phyloP scores from a whole-genome alignment of 2,113 vertebrate genomes.

The Malurus alboscapulatus region DNA sequence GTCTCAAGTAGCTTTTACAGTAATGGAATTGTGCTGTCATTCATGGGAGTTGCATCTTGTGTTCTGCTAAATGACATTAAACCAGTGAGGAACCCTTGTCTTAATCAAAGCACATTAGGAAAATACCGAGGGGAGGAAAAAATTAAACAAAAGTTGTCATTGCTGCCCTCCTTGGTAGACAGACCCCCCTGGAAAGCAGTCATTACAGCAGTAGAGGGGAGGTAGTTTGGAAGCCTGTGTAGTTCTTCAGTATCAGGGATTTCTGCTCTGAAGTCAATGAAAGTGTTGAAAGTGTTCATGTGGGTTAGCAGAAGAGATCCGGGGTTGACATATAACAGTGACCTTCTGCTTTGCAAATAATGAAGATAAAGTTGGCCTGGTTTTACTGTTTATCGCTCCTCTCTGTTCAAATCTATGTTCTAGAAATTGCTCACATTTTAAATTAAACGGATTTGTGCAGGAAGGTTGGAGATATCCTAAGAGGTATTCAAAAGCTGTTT shows the following conservation, averaged over 20 bases:
- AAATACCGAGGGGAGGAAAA: not conserved
- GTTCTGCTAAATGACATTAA: not conserved
- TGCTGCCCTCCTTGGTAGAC: not conserved
- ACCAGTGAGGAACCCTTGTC: not conserved
- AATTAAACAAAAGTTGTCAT: not conserved
- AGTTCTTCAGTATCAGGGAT: not conserved
- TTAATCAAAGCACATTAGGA: not conserved
- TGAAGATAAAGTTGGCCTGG: not conserved
- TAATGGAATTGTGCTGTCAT: conserved; percentile 12
- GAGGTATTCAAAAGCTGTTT: not conserved
- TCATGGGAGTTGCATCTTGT: not conserved
- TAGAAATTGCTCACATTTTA: not conserved
- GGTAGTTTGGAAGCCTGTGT: not conserved
- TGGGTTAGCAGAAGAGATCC: not conserved
- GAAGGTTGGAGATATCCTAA: not conserved
- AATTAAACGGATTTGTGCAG: not conserved
- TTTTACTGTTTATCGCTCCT: not conserved
- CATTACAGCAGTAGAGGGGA: not conserved
- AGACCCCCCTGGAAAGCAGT: not conserved
- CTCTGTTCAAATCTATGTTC: not conserved
- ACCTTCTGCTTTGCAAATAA: not conserved
- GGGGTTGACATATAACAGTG: not conserved
- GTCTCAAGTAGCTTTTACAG: not conserved
- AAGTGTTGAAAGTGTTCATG: not conserved
- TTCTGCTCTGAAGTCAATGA: not conserved